These are phyloP conservation scores for Arctopsyche grandis DNA, from an alignment of 1,140 invertebrate species.

Conservation along the genomic window DNA sequence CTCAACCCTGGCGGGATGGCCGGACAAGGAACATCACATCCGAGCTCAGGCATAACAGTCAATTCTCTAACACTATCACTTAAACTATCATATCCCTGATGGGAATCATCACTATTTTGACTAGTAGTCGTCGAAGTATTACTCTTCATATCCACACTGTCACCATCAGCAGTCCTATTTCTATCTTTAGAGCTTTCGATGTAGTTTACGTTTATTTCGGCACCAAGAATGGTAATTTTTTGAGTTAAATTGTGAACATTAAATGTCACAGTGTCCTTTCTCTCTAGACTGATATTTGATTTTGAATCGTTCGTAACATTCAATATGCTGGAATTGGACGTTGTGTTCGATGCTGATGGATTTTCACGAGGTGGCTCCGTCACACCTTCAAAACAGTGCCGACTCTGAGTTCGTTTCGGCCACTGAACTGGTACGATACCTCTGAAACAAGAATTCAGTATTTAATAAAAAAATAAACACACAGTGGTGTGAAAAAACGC, in stretches of 20 bases:
- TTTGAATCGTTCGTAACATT: not conserved
- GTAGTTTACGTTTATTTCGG: not conserved
- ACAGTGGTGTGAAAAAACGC: no score
- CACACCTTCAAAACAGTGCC: constrained; percentile 49
- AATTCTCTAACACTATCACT: constrained; percentile 38
- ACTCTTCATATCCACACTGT: constrained; percentile 15
- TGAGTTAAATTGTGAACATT: constrained; percentile 39
- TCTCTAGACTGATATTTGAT: not conserved
- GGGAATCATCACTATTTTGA: constrained; percentile 39
- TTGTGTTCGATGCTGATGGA: not conserved
- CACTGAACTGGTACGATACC: constrained; percentile 27
- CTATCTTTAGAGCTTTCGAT: constrained; percentile 4
- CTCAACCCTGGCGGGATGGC: constrained; percentile 47
- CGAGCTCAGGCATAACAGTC: constrained; percentile 20
- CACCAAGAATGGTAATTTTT: not conserved
- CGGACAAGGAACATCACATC: constrained; percentile 46
- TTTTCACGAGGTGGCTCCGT: not conserved
- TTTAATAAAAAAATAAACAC: constrained; percentile 11
- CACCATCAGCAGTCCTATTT: constrained; percentile 24
- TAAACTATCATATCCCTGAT: constrained; percentile 30
- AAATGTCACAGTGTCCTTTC: not conserved
- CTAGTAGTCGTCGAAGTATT: constrained; percentile 10
- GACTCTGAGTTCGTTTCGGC: constrained; percentile 51
- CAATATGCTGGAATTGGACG: not conserved
- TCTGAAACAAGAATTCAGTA: constrained; percentile 18